Conservation (phyloP, 2,113 vertebrate species). For the Pituophis catenifer region DNA sequence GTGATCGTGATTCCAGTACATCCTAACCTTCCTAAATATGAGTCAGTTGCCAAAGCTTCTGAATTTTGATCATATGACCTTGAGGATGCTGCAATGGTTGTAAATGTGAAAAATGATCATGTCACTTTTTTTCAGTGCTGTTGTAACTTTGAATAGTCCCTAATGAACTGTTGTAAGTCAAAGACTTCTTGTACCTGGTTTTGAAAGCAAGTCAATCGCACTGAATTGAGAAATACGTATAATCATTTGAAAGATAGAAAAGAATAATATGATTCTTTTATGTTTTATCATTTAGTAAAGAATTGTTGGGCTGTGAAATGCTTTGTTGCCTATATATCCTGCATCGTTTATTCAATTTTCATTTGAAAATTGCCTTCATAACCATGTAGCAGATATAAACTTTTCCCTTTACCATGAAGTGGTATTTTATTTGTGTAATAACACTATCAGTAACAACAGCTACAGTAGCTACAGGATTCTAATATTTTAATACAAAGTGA, state of each 20-base stretch:
- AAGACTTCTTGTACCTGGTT: not conserved
- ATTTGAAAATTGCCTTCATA: constrained; percentile 27
- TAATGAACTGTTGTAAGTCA: not conserved
- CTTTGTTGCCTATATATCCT: constrained; percentile 7
- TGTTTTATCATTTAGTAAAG: constrained; percentile 6
- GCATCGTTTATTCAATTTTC: constrained; percentile 24
- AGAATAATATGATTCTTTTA: not conserved
- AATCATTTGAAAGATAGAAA: not conserved
- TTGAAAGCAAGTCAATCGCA: not conserved
- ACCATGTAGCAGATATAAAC: constrained; percentile 2
- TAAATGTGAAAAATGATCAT: not conserved
- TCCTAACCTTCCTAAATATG: not conserved
- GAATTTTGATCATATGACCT: not conserved
- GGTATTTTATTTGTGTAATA: constrained; percentile 21
- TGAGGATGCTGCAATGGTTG: not conserved
- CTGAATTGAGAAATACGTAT: not conserved
- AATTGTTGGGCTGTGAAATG: constrained; percentile 22
- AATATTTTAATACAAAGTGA: not conserved
- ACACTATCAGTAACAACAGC: not conserved
- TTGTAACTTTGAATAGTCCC: not conserved
- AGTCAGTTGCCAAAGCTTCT: too few species aligned
- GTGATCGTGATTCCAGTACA: not conserved
- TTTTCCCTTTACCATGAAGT: constrained; percentile 24
- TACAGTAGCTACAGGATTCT: not conserved
- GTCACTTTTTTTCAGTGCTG: too few species aligned